Base-by-base conservation (phyloP, 2,888 invertebrate genomes). In the Apoda limacodes region DNA sequence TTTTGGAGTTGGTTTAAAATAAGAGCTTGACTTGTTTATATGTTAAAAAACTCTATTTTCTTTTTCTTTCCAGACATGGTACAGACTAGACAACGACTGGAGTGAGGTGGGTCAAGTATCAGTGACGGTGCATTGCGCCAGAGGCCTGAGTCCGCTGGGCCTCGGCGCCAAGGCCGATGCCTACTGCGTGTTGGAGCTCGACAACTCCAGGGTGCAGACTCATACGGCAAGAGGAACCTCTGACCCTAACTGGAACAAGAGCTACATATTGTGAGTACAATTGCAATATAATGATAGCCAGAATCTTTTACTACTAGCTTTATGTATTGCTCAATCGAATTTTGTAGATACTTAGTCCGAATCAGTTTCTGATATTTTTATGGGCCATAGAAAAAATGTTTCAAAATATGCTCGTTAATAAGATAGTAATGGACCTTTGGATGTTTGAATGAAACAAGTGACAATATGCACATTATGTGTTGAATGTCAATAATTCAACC, bases 131-230 rank as follows among this genome's bases (percentile, higher is more conserved):
- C 62, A 69, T 35, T 65, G 68, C 1, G 78, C 78, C 1, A 58
- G 58, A 11, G 74, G 72, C 0, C 46, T 80, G 11, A 55, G 56
- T 20, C 56, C 71, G 0, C 52, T 66, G 9, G 61, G 66, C 10
- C 53, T 76, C 25, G 61, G 63, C 28, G 65, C 71, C 7, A 69
- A 64, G 28, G 61, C 72, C 0, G 70, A 72, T 39, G 62, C 75
- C 0, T 78, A 71, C 48, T 78, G 78, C 39, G 61, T 78, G 2
- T 46, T 80, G 4, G 74, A 78, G 37, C 50, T 80, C 9, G 78
- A 74, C 49, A 80, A 80, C 50, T 56, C 71, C 4, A 60, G 78
- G 30, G 60, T 78, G n/a, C 72, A 76, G 42, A 76, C 78, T 1
- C 75, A 76, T 30, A 58, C 65, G 0, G 59, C 71, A 2, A 51